Base-by-base conservation (phyloP, 2,888 invertebrate species). In the Thecocarcelia acutangulata region DNA sequence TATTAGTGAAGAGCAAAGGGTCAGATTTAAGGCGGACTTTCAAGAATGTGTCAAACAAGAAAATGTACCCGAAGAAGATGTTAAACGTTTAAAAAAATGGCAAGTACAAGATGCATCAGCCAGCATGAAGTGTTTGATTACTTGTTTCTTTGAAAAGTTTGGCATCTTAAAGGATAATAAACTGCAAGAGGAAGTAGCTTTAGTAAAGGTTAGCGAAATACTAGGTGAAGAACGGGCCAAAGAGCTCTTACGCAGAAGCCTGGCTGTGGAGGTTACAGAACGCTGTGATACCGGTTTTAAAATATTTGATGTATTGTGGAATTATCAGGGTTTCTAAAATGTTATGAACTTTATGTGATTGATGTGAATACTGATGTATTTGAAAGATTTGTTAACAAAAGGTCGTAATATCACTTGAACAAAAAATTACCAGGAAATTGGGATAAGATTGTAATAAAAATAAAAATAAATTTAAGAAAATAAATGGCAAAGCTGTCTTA, bases 141-240 rank as follows among this genome's bases (percentile, higher is more conserved):
- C 88, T 66, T 90, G 90, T 61, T 87, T 90, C 85, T 85, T 90
- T 52, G 89, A 90, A 78, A 87, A 88, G 81, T 46, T 82, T 0
- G 89, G 88, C 40, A 83, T 87, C 9, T 19, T 88, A 2, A 87
- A 87, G 80, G 85, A 88, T 46, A 88, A 86, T 1, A 85, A 83
- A 2, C 15, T 90, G 0, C 87, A 88, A 75, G 85, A 85, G 5
- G 84, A 82, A 1, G 76, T 80, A 2, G 81, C 86, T 5, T 19
- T 86, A 0, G 42, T 75, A 46, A 87, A 87, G 21, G 79, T 89
- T 46, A 81, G 80, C 3, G n/a, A 82, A 0, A 37, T 84, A 50
- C 64, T 89, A 19, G 89, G 89, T 24, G 87, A 86, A 68, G 88
- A 88, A 24, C 86, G 86, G 79, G 80, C 86, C 9, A 83, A 84